Evolutionary conservation across 2,113 vertebrate species (phyloP).

Genomic region (rabbit (Oryctolagus cuniculus)): mOryCun1.1 NC_091442.1:116144501-116145000

Average conservation of each 20-base stretch:
- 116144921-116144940: neutral
- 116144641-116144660: neutral
- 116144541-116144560: neutral
- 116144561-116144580: neutral
- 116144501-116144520: neutral
- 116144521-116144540: neutral
- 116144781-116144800: neutral
- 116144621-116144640: neutral
- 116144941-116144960: neutral
- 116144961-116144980: neutral
- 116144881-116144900: neutral
- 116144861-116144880: neutral
- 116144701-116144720: neutral
- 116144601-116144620: neutral
- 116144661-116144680: neutral
- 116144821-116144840: neutral
- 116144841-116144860: neutral
- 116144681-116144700: neutral
- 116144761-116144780: neutral
- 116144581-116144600: neutral
- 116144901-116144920: neutral
- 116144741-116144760: neutral
- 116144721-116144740: neutral
- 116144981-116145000: neutral
- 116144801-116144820: neutral